Evolutionary conservation across 2,888 invertebrate species (phyloP), one percentile per base, ranked within the genome.

Genomic region (Agriopis leucophaearia): DNA sequence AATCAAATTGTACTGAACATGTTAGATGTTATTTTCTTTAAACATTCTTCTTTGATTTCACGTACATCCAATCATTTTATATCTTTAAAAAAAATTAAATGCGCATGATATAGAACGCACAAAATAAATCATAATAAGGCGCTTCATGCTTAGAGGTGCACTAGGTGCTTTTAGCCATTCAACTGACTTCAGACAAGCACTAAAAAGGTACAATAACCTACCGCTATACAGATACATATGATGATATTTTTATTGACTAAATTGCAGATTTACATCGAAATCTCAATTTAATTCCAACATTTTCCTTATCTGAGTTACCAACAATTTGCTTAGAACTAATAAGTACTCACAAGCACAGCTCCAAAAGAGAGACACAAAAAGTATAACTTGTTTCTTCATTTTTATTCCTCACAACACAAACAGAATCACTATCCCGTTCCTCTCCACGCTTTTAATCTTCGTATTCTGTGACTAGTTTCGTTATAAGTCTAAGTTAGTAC

Each of bases 331-430:
- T 45, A 45, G 40, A 13, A 54, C 4, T 8, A 45, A 8, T 45
- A n/a, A 50, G 8, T 76, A 87, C 87, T 83, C 79, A 89, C 89
- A 71, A 42, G 74, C 82, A 72, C 73, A 72, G 68, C 78, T 85
- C 85, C 86, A 84, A 66, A 83, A 73, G 47, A 87, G 70, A 36
- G 81, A 78, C 74, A 84, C 76, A 78, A 87, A 76, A 79, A 84
- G 75, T 73, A 82, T 76, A 64, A 78, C 70, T 68, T 71, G 67
- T 66, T 75, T 79, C 79, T 81, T 84, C 86, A 86, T 88, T 80
- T 78, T 83, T 56, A 58, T 66, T 59, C 45, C 15, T 66, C 66
- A 74, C 72, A 67, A 50, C 73, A 80, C 77, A 35, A 67, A 71
- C 64, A 52, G 72, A 71, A 69, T 64, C 73, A 77, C 73, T 73